phyloP scores from a whole-genome alignment of 2,888 invertebrate genomes.

The Acanthosoma haemorrhoidale region DNA sequence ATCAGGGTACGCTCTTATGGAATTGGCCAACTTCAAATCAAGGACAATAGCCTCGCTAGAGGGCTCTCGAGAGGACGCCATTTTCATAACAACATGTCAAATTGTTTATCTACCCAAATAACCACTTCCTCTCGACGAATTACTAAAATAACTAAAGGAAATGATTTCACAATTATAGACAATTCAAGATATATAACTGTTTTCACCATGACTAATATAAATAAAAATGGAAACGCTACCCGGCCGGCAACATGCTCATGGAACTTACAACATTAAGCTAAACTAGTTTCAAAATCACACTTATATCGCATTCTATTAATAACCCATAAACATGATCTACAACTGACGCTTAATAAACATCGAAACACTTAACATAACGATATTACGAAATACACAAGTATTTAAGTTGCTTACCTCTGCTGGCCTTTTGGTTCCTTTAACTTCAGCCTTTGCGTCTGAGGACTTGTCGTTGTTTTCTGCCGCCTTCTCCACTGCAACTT shows the following conservation, averaged over 20 bases:
- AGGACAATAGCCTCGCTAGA: slow-evolving; percentile 33
- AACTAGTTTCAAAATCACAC: too few species aligned
- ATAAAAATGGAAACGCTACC: background rate
- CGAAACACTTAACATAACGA: background rate
- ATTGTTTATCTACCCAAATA: slow-evolving; percentile 28
- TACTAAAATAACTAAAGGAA: too few species aligned
- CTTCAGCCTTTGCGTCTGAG: slow-evolving; percentile 69
- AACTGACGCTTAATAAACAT: background rate
- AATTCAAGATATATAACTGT: background rate
- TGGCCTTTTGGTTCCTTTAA: slow-evolving; percentile 82
- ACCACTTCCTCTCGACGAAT: background rate
- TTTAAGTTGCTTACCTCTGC: slow-evolving; percentile 66
- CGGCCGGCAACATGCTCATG: slow-evolving; percentile 31
- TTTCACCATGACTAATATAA: background rate
- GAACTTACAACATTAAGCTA: too few species aligned
- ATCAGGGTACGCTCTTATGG: slow-evolving; percentile 43
- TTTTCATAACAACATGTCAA: slow-evolving; percentile 33
- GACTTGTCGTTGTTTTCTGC: slow-evolving; percentile 67
- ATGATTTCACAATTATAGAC: too few species aligned
- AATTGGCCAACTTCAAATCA: slow-evolving; percentile 42
- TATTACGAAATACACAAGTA: background rate
- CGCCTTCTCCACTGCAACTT: slow-evolving; percentile 78
- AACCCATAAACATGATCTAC: background rate
- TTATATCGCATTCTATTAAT: too few species aligned
- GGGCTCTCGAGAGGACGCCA: slow-evolving; percentile 30